Evolutionary conservation across 1,140 invertebrate genomes (phyloP), one percentile per base, ranked within the genome.

Genomic region (Physella acuta): DNA sequence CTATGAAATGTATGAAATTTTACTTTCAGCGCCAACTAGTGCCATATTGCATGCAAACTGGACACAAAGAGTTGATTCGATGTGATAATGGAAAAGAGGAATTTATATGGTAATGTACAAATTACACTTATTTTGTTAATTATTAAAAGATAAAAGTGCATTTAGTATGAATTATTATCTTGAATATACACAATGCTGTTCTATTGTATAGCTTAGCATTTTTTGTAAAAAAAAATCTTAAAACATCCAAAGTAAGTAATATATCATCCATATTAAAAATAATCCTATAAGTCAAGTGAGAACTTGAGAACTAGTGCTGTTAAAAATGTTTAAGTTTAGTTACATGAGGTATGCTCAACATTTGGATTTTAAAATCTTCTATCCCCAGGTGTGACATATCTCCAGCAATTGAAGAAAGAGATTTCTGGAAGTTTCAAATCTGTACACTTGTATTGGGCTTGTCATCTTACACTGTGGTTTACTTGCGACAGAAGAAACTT

Each of bases 351-450:
- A n/a, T n/a, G n/a, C n/a, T n/a, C n/a, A n/a, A n/a, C n/a, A n/a
- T n/a, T n/a, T n/a, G n/a, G n/a, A n/a, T n/a, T n/a, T n/a, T n/a
- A n/a, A n/a, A n/a, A n/a, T 24, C 24, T 60, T 60, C 5, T 14
- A 31, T 56, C 36, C 56, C 3, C 39, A 68, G 66, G 66, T 68
- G 66, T 68, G 66, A 68, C 31, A 68, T 68, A 44, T 68, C 66
- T 17, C 66, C 66, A 24, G 66, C 66, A 31, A 56, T 68, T 39
- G 66, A 68, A 51, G 66, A 68, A 39, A 20, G 1, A 3, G 66
- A 60, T 30, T 68, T 68, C 34, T 68, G 66, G 66, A 68, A 37
- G 30, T 68, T 68, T 30, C 34, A 68, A 33, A n/a, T 51, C 28
- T 53, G 24, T 26, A 49, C 34, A 24, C 56, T 68, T 37, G 20